These are phyloP conservation scores for Heterocephalus glaber DNA, from an alignment of 2,113 vertebrate species.

Conservation along the genomic window DNA sequence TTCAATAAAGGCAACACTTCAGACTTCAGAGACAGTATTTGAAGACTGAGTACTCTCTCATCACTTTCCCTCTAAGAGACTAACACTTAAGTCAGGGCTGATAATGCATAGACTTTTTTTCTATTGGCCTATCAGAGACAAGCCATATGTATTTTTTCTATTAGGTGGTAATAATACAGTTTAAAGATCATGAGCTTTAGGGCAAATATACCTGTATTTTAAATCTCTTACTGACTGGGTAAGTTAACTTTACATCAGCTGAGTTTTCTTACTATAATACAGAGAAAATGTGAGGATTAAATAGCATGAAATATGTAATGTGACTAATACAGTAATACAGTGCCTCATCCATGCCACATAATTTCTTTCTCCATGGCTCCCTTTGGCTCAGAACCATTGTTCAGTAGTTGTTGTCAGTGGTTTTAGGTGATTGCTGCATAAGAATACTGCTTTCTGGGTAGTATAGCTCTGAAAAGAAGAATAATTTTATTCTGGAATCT, in stretches of 20 bases:
- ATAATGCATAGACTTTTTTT: neutral
- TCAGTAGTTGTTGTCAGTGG: neutral
- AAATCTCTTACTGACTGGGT: neutral
- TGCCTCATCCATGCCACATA: neutral
- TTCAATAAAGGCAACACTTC: conserved; percentile 36
- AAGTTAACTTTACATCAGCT: neutral
- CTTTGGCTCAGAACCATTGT: conserved; percentile 36
- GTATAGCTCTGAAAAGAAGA: neutral
- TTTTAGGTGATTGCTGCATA: conserved; percentile 11
- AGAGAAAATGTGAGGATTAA: conserved; percentile 37
- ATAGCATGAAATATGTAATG: conserved; percentile 6
- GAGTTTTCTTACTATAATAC: conserved; percentile 41
- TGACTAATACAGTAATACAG: neutral
- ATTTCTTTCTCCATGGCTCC: neutral
- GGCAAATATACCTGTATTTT: conserved; percentile 28
- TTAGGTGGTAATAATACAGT: conserved; percentile 8
- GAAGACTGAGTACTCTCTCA: neutral
- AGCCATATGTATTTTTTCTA: neutral
- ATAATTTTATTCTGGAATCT: conserved; percentile 26
- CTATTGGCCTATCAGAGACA: neutral
- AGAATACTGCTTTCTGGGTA: conserved; percentile 8
- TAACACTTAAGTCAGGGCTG: neutral
- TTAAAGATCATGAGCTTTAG: conserved; percentile 45
- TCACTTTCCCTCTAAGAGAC: neutral
- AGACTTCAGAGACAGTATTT: neutral